Conservation (phyloP, 2,113 vertebrate species). For the Oncorhynchus mykiss region DNA sequence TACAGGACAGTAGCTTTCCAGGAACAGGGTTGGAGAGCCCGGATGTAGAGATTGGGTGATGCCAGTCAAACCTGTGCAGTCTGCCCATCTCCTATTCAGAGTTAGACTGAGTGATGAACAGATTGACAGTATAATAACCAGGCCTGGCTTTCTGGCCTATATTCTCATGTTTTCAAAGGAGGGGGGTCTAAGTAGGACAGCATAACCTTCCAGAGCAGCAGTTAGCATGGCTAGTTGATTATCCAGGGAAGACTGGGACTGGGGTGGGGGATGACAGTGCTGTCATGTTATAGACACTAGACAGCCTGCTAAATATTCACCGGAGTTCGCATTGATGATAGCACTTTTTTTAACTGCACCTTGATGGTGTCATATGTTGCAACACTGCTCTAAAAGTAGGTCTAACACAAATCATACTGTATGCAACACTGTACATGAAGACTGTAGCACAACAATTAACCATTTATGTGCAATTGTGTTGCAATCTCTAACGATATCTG, state of each 20-base stretch:
- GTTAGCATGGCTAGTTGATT: constrained; percentile 58
- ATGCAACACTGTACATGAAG: neutral
- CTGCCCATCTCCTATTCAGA: neutral
- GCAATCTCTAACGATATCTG: neutral
- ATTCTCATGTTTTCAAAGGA: constrained; percentile 63
- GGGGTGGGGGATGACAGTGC: constrained; percentile 32
- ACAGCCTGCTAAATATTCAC: constrained; percentile 30
- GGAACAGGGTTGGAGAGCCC: no score
- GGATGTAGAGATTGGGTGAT: neutral
- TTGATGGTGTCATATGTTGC: neutral
- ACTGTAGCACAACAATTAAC: neutral
- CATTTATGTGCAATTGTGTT: neutral
- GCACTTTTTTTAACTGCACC: neutral
- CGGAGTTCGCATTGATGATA: constrained; percentile 20
- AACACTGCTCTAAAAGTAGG: no score
- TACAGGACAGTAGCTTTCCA: no score
- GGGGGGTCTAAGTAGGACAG: constrained; percentile 68
- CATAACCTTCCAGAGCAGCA: constrained; percentile 63
- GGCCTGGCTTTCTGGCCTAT: constrained; percentile 67
- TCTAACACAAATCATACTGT: neutral
- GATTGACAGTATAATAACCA: constrained; percentile 51
- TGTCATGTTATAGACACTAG: constrained; percentile 26
- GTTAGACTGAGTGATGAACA: constrained; percentile 52
- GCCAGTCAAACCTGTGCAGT: neutral
- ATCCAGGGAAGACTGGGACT: constrained; percentile 42